Evolutionary conservation across 2,888 invertebrate genomes (phyloP).

Genomic region (Aradus depressus): DNA sequence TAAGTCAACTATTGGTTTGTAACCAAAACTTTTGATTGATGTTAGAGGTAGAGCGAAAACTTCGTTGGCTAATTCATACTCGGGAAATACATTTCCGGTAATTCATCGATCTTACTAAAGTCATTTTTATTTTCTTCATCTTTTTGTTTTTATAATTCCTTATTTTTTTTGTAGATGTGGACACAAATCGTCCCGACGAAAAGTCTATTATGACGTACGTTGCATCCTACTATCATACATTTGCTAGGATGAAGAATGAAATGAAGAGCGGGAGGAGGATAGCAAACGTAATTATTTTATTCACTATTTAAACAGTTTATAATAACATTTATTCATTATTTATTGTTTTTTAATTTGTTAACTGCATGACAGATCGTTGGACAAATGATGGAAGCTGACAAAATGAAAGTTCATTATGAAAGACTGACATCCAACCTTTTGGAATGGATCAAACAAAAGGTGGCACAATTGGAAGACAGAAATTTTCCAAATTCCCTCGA

Average conservation of each 20-base stretch:
- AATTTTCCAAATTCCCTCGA: slow-evolving; percentile 89
- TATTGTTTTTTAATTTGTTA: slow-evolving; percentile 19
- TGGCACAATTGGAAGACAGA: slow-evolving; percentile 66
- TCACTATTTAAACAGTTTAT: neutral
- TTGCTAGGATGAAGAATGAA: slow-evolving; percentile 97
- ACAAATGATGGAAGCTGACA: slow-evolving; percentile 90
- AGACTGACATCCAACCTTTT: slow-evolving; percentile 70
- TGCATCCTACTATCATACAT: slow-evolving; percentile 97
- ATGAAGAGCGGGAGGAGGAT: slow-evolving; percentile 95
- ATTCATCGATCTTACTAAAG: no score
- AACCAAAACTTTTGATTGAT: no score
- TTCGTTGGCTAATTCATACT: no score
- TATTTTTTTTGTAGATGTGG: slow-evolving; percentile 57
- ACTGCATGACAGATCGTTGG: slow-evolving; percentile 81
- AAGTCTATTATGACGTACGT: slow-evolving; percentile 99
- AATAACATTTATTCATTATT: neutral
- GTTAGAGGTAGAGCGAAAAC: no score
- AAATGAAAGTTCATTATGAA: slow-evolving; percentile 81
- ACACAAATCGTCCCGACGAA: slow-evolving; percentile 88
- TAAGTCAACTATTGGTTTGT: no score
- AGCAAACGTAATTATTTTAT: slow-evolving; percentile 65
- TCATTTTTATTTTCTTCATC: neutral
- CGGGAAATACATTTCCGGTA: no score
- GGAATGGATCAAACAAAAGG: slow-evolving; percentile 87
- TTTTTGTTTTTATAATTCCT: neutral